Conservation (phyloP, 2,113 vertebrate species). For the Glaucidium brasilianum region DNA sequence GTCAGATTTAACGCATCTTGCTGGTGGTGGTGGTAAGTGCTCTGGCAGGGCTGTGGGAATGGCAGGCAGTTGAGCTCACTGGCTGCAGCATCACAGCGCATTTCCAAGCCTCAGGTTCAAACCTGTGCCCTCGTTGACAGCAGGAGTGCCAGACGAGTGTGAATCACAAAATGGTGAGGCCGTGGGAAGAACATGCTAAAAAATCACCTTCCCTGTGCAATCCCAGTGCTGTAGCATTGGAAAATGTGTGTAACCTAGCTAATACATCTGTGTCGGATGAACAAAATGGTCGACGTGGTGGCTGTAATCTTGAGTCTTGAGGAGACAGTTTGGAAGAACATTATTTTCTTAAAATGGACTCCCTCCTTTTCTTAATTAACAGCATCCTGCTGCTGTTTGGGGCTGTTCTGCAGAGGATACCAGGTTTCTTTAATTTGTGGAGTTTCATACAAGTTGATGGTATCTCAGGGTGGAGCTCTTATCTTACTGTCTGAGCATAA, state of each 20-base stretch:
- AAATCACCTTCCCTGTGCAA: not conserved
- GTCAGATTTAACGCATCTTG: accelerated
- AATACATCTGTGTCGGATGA: accelerated
- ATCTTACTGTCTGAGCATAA: not conserved
- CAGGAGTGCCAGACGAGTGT: not conserved
- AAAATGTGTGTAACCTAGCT: not conserved
- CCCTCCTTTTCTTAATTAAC: not conserved
- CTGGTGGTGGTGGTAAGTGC: not conserved
- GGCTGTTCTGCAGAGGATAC: not conserved
- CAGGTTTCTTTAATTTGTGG: not conserved
- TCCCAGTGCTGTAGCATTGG: accelerated
- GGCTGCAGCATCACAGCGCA: accelerated
- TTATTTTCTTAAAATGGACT: not conserved
- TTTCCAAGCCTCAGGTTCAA: not conserved
- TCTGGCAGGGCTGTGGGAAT: not conserved
- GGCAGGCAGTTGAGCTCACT: not conserved
- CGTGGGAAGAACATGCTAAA: not conserved
- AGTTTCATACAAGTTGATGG: not conserved
- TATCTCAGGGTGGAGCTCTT: not conserved
- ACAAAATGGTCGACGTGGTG: not conserved
- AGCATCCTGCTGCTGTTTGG: not conserved
- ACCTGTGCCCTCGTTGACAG: not conserved
- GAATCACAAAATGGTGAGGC: not conserved
- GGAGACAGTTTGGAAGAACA: not conserved
- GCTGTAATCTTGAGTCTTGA: not conserved